These are phyloP conservation scores for Yasuhikotakia modesta DNA, from an alignment of 2,797 vertebrate species.

Conservation along the genomic window DNA sequence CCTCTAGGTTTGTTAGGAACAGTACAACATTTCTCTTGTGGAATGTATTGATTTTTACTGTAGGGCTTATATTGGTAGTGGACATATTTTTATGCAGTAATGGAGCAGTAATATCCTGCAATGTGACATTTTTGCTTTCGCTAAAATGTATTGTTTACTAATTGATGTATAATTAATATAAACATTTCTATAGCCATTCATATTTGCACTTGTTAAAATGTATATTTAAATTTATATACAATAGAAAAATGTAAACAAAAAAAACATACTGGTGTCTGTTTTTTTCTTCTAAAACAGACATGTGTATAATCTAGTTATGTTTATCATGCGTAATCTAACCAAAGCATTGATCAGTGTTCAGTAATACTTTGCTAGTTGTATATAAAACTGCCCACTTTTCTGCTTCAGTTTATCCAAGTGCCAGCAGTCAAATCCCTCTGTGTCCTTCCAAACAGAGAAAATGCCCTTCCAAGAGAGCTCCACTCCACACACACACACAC, in stretches of 20 bases:
- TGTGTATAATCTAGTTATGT: no score
- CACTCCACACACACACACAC: background rate
- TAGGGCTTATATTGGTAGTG: background rate
- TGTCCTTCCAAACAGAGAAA: slow-evolving; percentile 51
- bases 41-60: background rate
- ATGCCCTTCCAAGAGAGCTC: slow-evolving; percentile 45
- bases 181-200: background rate
- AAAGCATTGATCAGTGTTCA: background rate
- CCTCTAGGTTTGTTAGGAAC: background rate
- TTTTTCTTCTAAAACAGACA: background rate
- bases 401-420: slow-evolving; percentile 26
- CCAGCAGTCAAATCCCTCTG: slow-evolving; percentile 41
- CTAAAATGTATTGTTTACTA: background rate
- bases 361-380: slow-evolving; percentile 1
- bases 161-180: background rate
- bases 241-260: background rate
- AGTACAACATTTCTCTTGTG: background rate
- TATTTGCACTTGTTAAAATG: background rate
- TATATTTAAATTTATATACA: no score
- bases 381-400: slow-evolving; percentile 4
- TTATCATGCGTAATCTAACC: background rate
- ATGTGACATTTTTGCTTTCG: background rate
- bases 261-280: background rate
- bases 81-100: background rate
- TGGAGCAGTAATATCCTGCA: background rate